Base-by-base conservation (phyloP, 2,797 vertebrate genomes). In the Adrianichthys oophorus region DNA sequence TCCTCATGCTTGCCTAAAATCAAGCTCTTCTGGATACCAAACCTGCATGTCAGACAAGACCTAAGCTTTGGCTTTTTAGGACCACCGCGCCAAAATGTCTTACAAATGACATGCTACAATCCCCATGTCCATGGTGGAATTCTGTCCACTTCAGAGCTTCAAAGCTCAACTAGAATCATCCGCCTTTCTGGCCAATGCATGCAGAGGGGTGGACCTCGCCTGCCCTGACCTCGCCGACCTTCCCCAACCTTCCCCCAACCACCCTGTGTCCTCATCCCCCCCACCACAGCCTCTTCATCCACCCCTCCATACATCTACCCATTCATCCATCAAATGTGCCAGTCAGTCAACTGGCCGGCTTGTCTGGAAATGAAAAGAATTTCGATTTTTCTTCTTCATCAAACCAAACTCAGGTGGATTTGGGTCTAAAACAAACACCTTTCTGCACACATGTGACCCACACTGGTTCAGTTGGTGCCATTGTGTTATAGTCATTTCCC, bases 61-160 rank as follows among this genome's bases (percentile, higher is more conserved):
- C 50, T 61, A 64, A 45, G 66, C 62, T 71, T 71, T 68, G 57
- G 41, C 26, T 67, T 37, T 86, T 87, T 89, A 87, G 82, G 85
- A 87, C 72, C 79, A 77, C 79, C 83, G 82, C 56, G 88, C 66
- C 85, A 86, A 79, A 68, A 83, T 69, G 43, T 81, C 74, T 77
- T 73, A 80, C 85, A 87, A 87, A 87, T 75, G 85, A 88, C 80
- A 57, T 85, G 86, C 70, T 83, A 88, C 86, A 91, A 89, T 90
- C 87, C 89, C 68, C 86, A 86, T 85, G 65, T 68, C 72, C 57
- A 32, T 86, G 86, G 74, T 83, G 85, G 86, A 91, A 90, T 89
- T 85, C 81, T 74, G 75, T 75, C 76, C 68, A 73, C 74, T 77
- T 81, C 79, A 62, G 70, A 58, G 77, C 80, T 84, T 83, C 82